Percentiles rank a stretch among this genome's conserved stretches.
These are phyloP conservation scores for Hylaea fasciaria DNA, from an alignment of 2,888 invertebrate species.

Conservation along the genomic window DNA sequence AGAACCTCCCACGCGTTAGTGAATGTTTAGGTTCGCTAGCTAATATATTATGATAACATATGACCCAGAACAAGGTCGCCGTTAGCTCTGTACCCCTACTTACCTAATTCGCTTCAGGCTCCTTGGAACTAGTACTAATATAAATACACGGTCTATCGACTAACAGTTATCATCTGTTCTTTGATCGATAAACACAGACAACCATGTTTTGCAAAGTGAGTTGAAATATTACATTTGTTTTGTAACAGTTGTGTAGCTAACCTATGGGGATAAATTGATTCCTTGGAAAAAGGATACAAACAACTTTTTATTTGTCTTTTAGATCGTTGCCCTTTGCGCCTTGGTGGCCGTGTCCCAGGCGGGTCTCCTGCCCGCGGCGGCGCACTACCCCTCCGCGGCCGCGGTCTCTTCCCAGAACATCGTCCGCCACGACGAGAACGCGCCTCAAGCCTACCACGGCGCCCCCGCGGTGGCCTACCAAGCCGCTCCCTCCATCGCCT, in stretches of 20 bases:
- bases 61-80: slow-evolving; percentile 37
- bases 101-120: slow-evolving; percentile 30
- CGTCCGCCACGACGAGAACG: slow-evolving; percentile 64
- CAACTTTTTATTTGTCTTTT: not conserved
- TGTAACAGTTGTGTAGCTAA: not conserved
- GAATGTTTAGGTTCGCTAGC: slow-evolving; percentile 3
- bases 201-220: slow-evolving; percentile 66
- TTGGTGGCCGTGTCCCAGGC: slow-evolving; percentile 65
- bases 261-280: no score
- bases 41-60: slow-evolving; percentile 15
- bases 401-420: slow-evolving; percentile 72
- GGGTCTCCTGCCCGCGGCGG: slow-evolving; percentile 57
- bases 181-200: slow-evolving; percentile 45
- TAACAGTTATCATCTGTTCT: slow-evolving; percentile 53
- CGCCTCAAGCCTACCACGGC: slow-evolving; percentile 31
- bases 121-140: slow-evolving; percentile 34
- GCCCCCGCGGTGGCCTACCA: slow-evolving; percentile 43
- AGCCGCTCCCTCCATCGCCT: slow-evolving; percentile 40
- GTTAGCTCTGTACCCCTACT: slow-evolving; percentile 30
- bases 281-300: not conserved
- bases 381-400: slow-evolving; percentile 62
- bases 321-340: slow-evolving; percentile 59
- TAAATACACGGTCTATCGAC: slow-evolving; percentile 37
- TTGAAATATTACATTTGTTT: slow-evolving; percentile 13
- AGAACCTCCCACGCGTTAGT: not conserved